phyloP scores from a whole-genome alignment of 1,140 invertebrate species.

The Maniola jurtina region DNA sequence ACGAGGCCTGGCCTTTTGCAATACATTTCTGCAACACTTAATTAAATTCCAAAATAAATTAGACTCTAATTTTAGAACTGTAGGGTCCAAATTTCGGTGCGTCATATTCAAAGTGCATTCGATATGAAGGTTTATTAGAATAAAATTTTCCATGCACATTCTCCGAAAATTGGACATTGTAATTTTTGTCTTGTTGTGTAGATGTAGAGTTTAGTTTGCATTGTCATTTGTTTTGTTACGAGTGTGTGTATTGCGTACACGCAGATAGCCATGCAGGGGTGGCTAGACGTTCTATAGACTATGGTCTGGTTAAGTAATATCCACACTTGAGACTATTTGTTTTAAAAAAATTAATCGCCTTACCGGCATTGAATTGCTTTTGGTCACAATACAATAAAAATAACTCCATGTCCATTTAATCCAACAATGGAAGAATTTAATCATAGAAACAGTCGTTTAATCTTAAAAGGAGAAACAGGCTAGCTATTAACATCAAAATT shows the following conservation, averaged over 20 bases:
- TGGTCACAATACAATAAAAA: no score
- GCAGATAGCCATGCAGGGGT: conserved; percentile 45
- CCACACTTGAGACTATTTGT: neutral
- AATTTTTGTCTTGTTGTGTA: neutral
- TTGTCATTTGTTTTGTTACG: conserved; percentile 5
- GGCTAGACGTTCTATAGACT: conserved; percentile 56
- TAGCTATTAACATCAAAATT: no score
- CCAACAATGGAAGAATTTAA: no score
- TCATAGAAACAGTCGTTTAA: no score
- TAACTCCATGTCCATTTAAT: no score
- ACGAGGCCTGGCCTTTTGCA: conserved; percentile 32
- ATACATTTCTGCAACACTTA: conserved; percentile 26
- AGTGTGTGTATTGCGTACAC: conserved; percentile 44
- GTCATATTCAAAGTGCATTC: conserved; percentile 19
- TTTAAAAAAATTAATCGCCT: neutral
- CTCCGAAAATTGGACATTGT: neutral
- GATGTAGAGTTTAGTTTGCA: conserved; percentile 20
- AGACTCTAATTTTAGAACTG: conserved; percentile 1
- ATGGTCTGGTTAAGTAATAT: conserved; percentile 11
- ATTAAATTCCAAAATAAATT: conserved; percentile 7
- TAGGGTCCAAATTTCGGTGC: conserved; percentile 19
- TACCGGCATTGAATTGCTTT: no score
- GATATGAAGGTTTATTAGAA: conserved; percentile 27
- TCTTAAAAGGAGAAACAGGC: no score
- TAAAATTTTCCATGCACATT: conserved; percentile 20